A percentile compares a stretch with the other conserved stretches of the same genome.
These are phyloP conservation scores for Pherbina coryleti DNA, from an alignment of 2,888 invertebrate species.

Conservation along the genomic window DNA sequence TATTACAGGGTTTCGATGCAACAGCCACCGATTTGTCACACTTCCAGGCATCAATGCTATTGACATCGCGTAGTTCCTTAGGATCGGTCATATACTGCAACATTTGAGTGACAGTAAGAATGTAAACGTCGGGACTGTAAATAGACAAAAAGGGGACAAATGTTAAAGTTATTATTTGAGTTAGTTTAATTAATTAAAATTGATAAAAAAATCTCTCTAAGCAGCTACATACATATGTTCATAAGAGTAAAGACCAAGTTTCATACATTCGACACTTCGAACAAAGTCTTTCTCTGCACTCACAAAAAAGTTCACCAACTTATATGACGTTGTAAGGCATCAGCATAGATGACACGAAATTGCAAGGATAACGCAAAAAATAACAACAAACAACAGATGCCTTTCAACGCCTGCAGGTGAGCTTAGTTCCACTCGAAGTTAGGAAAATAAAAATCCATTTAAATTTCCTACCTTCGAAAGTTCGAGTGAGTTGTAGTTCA, in stretches of 20 bases:
- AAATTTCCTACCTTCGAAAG: conserved; percentile 1
- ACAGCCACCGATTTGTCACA: conserved; percentile 81
- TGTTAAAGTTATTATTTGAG: not conserved
- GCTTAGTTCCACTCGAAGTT: not conserved
- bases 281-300: not conserved
- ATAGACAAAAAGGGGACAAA: conserved; percentile 39
- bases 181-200: not conserved
- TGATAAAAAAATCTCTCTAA: not conserved
- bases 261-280: conserved; percentile 15
- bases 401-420: not conserved
- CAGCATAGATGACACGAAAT: not conserved
- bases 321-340: not conserved
- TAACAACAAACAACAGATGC: conserved; percentile 2
- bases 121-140: conserved; percentile 86
- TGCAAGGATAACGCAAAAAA: not conserved
- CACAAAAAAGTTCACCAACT: not conserved
- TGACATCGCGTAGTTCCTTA: conserved; percentile 76
- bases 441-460: conserved; percentile 29
- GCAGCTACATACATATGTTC: too few species aligned
- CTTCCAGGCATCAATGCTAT: conserved; percentile 84
- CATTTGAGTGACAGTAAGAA: conserved; percentile 89
- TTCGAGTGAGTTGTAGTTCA: not conserved
- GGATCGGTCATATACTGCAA: conserved; percentile 93
- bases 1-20: conserved; percentile 82
- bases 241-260: not conserved